A percentile compares a stretch with the other conserved stretches of the same genome.
Conservation (phyloP, 2,797 vertebrate genomes). For the Onychomys torridus region DNA sequence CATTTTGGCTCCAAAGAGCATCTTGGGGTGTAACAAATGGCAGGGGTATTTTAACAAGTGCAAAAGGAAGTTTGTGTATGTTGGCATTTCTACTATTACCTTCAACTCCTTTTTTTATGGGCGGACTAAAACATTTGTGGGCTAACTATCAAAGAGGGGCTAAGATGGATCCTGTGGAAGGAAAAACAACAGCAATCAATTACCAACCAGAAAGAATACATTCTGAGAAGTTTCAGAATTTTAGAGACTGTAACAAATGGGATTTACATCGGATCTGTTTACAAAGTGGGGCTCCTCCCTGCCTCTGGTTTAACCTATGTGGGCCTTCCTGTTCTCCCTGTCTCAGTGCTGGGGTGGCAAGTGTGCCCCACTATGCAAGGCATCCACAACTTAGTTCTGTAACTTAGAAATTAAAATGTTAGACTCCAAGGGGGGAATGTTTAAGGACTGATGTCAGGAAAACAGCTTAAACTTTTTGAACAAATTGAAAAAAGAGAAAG, state of each 20-base stretch:
- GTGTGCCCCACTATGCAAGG: not conserved
- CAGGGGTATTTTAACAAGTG: not conserved
- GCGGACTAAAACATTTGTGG: not conserved
- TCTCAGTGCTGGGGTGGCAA: not conserved
- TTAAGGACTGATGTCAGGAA: constrained; percentile 18
- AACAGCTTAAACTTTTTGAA: constrained; percentile 2
- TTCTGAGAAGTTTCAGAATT: constrained; percentile 13
- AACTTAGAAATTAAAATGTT: constrained; percentile 36
- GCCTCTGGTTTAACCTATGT: not conserved
- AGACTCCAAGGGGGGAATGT: not conserved
- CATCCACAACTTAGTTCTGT: constrained; percentile 23
- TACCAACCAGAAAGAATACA: not conserved
- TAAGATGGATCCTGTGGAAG: not conserved
- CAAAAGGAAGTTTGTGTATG: not conserved
- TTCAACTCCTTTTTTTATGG: not conserved
- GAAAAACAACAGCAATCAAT: not conserved
- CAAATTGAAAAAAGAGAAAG: not conserved
- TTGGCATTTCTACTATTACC: not conserved
- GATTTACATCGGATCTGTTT: not conserved
- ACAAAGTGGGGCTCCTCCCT: not conserved
- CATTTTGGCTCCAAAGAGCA: not conserved
- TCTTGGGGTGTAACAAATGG: not conserved
- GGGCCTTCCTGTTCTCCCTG: not conserved
- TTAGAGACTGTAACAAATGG: constrained; percentile 40
- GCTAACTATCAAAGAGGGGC: not conserved